Base-by-base conservation (phyloP, 1,140 invertebrate species). In the Caenorhabditis tropicalis region DNA sequence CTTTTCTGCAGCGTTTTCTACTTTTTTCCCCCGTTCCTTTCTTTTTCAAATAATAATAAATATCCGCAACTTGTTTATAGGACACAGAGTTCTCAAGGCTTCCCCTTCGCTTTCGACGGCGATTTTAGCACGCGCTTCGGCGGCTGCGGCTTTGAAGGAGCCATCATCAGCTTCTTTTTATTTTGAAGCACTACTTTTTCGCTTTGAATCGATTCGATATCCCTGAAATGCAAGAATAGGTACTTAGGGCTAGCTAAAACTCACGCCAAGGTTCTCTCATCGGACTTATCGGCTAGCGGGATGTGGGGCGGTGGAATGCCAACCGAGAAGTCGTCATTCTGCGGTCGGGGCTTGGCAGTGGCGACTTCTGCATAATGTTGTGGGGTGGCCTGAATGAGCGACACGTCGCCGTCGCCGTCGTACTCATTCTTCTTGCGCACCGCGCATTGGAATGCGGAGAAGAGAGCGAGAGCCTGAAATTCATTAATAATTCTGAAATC, bases 1-100 rank as follows among this genome's bases (percentile, higher is more conserved):
- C n/a, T n/a, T n/a, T 84, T 84, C 82, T 79, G 70, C 51, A 46
- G 43, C 53, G 36, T 70, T 70, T 83, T 70, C 43, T 24, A 21
- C 19, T 9, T 56, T 31, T 31, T 33, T 16, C 7, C 36, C n/a
- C 33, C 9, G 33, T 74, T 43, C 29, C 24, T 43, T 10, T 12
- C 12, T n/a, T 10, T 19, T 65, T 24, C 5, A 31, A 43, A 43
- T 33, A n/a, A 24, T 5, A 74, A 46, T 74, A 74, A 74, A 74
- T 43, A 43, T 74, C 65, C 19, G 36, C 29, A 36, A 74, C 33
- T 74, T 74, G 65, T 74, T 74, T 74, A 74, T 74, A n/a, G 36
- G 43, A 10, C 29, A 6, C 7, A 19, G 10, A 58, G 10, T 29
- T 12, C n/a, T 58, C 56, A 19, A 53, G n/a, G 51, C 21, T 53